phyloP scores from a whole-genome alignment of 2,888 invertebrate genomes.

The Ellobium chinense region DNA sequence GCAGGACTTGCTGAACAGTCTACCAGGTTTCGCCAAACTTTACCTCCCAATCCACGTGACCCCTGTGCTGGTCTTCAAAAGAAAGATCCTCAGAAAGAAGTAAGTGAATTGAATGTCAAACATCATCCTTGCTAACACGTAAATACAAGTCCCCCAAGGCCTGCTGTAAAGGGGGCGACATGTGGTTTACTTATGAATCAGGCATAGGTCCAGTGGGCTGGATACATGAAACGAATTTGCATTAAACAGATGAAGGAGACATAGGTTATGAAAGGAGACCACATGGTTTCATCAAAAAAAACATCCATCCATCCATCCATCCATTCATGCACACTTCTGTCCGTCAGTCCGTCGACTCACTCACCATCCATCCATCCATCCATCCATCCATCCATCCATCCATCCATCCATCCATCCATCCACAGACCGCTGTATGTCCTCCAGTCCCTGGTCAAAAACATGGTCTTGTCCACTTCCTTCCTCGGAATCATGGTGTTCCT shows the following conservation, averaged over 20 bases:
- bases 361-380: neutral
- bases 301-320: neutral
- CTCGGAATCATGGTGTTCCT: constrained; percentile 66
- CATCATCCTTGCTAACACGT: too few relatives aligned
- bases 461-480: constrained; percentile 65
- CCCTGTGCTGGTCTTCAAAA: constrained; percentile 64
- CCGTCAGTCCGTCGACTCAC: neutral
- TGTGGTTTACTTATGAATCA: too few relatives aligned
- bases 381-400: neutral
- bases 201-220: too few relatives aligned
- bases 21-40: constrained; percentile 66
- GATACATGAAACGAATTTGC: too few relatives aligned
- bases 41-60: constrained; percentile 69
- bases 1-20: constrained; percentile 59
- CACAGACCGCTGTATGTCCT: constrained; percentile 62
- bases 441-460: constrained; percentile 58
- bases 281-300: neutral
- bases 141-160: too few relatives aligned
- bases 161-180: too few relatives aligned
- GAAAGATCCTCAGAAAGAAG: constrained; percentile 59
- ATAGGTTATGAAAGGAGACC: too few relatives aligned
- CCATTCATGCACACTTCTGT: neutral
- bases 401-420: neutral
- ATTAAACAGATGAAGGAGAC: too few relatives aligned
- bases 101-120: constrained; percentile 40